Evolutionary conservation across 2,797 vertebrate species (phyloP).

Genomic region (Phoxinus dragarum): DNA sequence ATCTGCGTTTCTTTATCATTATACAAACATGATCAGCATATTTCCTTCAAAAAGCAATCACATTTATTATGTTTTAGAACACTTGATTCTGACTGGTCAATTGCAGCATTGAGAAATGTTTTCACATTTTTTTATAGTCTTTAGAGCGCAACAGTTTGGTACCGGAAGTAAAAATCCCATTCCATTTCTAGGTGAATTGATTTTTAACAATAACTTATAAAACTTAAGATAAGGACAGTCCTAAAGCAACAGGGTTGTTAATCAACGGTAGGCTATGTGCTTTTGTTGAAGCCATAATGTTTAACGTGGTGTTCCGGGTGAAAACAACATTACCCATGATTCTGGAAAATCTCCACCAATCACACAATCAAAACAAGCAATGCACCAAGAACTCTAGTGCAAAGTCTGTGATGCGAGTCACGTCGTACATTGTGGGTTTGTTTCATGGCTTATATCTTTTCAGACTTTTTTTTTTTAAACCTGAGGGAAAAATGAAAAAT

Average conservation of each 20-base stretch:
- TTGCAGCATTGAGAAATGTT: background rate
- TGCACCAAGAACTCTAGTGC: background rate
- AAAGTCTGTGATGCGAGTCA: background rate
- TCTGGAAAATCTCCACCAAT: background rate
- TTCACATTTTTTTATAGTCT: background rate
- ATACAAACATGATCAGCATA: background rate
- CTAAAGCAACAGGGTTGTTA: background rate
- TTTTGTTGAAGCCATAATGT: background rate
- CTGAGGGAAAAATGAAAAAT: background rate
- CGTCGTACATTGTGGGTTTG: background rate
- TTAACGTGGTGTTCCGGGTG: background rate
- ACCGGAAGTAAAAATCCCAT: background rate
- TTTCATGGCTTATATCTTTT: background rate
- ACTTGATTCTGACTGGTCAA: background rate
- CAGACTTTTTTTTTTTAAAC: no score
- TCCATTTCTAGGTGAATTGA: background rate
- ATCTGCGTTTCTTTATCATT: slow-evolving; percentile 2
- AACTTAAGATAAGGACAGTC: background rate
- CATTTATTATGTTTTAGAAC: background rate
- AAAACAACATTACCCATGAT: background rate
- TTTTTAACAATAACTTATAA: background rate
- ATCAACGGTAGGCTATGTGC: background rate
- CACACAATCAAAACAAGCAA: background rate
- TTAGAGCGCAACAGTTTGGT: background rate
- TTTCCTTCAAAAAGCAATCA: background rate